Conservation (phyloP, 2,888 invertebrate species). For the Oscheius sp. region DNA sequence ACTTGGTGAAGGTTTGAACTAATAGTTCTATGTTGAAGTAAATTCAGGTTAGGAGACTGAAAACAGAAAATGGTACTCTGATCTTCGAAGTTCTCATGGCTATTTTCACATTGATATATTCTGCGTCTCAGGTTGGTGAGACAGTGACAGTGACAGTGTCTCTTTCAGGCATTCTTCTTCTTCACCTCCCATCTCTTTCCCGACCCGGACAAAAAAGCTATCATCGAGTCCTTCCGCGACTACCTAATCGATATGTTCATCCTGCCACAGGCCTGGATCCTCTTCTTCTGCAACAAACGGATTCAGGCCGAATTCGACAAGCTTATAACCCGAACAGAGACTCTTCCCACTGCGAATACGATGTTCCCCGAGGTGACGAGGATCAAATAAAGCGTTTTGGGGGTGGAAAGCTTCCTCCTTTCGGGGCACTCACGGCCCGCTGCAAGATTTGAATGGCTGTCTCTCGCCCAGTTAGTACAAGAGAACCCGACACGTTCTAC, state of each 20-base stretch:
- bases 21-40: neutral
- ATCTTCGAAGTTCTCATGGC: constrained; percentile 49
- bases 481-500: constrained; percentile 8
- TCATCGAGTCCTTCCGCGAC: constrained; percentile 41
- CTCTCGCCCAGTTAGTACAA: too few relatives aligned
- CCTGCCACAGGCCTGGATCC: constrained; percentile 49
- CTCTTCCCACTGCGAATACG: constrained; percentile 4
- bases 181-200: constrained; percentile 42
- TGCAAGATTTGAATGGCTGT: constrained; percentile 4
- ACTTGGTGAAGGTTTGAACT: constrained; percentile 3
- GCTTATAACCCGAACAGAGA: neutral
- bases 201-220: constrained; percentile 43
- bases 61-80: constrained; percentile 39
- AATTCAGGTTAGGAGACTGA: constrained; percentile 33
- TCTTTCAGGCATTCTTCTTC: constrained; percentile 42
- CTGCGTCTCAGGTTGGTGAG: constrained; percentile 40
- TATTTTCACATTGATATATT: constrained; percentile 45
- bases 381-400: neutral
- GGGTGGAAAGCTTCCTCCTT: constrained; percentile 2
- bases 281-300: constrained; percentile 35
- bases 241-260: constrained; percentile 49
- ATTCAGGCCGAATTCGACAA: constrained; percentile 8
- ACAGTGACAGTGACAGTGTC: too few relatives aligned
- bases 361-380: neutral
- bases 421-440: constrained; percentile 1